A percentile compares a stretch with the other conserved stretches of the same genome.
Evolutionary conservation across 2,113 vertebrate genomes (phyloP).

Genomic region (Thalassoma bifasciatum): DNA sequence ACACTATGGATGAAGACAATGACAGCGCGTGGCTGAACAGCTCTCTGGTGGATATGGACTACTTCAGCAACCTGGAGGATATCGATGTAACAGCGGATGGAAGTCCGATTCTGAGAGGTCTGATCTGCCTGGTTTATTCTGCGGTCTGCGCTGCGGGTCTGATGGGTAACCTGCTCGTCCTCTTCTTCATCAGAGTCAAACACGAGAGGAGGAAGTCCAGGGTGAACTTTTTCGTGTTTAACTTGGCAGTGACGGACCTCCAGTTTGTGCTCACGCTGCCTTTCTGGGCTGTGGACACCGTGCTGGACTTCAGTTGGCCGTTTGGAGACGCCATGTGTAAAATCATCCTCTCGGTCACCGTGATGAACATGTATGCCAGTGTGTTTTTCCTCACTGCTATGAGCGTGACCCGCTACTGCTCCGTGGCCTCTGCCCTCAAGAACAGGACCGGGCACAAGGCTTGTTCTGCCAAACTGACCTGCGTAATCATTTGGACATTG

Average conservation of each 20-base stretch:
- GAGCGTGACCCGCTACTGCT: slow-evolving; percentile 83
- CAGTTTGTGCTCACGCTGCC: slow-evolving; percentile 84
- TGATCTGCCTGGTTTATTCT: slow-evolving; percentile 79
- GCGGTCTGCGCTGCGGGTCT: slow-evolving; percentile 78
- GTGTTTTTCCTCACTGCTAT: slow-evolving; percentile 83
- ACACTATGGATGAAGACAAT: slow-evolving; percentile 57
- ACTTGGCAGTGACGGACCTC: slow-evolving; percentile 80
- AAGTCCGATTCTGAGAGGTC: slow-evolving; percentile 67
- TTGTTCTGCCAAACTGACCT: slow-evolving; percentile 67
- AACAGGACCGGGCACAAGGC: slow-evolving; percentile 41
- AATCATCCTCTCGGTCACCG: slow-evolving; percentile 79
- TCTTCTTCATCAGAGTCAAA: slow-evolving; percentile 77
- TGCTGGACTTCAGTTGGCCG: slow-evolving; percentile 84
- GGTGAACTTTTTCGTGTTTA: slow-evolving; percentile 81
- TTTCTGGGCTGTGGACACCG: slow-evolving; percentile 84
- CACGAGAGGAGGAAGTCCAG: slow-evolving; percentile 69
- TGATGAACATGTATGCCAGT: slow-evolving; percentile 85
- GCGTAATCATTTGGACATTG: slow-evolving; percentile 73
- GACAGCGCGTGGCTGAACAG: slow-evolving; percentile 62
- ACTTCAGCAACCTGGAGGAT: slow-evolving; percentile 72
- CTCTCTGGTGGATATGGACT: slow-evolving; percentile 49
- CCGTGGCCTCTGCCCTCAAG: slow-evolving; percentile 70
- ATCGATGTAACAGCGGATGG: slow-evolving; percentile 76
- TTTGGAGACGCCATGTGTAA: slow-evolving; percentile 84
- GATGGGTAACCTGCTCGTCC: slow-evolving; percentile 78